Evolutionary conservation across 2,888 invertebrate species (phyloP), one percentile per base, ranked within the genome.

Genomic region (Octodonta nipae): DNA sequence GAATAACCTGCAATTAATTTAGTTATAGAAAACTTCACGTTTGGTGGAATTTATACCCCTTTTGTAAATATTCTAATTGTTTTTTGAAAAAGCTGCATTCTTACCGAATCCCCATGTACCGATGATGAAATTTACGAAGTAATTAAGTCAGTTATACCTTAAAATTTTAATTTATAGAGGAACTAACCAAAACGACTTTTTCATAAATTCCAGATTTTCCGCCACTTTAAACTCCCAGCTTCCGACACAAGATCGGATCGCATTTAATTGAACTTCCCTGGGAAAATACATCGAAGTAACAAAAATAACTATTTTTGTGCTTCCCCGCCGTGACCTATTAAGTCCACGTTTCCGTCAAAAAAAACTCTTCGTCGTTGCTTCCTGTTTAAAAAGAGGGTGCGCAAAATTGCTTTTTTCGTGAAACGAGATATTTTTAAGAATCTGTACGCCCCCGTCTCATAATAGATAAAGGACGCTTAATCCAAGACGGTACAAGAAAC

Each of bases 351-450:
- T 54, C 50, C 51, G 51, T 32, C 34, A 32, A 35, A 40, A 46
- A 46, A 44, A n/a, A n/a, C n/a, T n/a, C n/a, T n/a, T n/a, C 45
- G 45, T 46, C 45, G 40, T 47, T 49, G 45, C 52, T 52, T 52
- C 54, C 54, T 51, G 53, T 52, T 47, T 46, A 50, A 47, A 48
- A 51, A 50, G 51, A 51, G 54, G 53, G 52, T 52, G 52, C 53
- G 44, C 52, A 53, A 54, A 50, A 49, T 46, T 49, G 45, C 51
- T 54, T 52, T 52, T 51, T 49, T 44, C 38, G 43, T 51, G 55
- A 56, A 54, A 55, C 38, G 53, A 47, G 55, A 56, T 55, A 54
- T 56, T 55, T 56, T 54, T 49, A 49, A 47, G 45, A 35, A 36
- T 22, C 33, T 37, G 43, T 24, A 33, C 40, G 41, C 43, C 42